Evolutionary conservation across 1,140 invertebrate species (phyloP).

Genomic region (Tetragnatha versicolor): DNA sequence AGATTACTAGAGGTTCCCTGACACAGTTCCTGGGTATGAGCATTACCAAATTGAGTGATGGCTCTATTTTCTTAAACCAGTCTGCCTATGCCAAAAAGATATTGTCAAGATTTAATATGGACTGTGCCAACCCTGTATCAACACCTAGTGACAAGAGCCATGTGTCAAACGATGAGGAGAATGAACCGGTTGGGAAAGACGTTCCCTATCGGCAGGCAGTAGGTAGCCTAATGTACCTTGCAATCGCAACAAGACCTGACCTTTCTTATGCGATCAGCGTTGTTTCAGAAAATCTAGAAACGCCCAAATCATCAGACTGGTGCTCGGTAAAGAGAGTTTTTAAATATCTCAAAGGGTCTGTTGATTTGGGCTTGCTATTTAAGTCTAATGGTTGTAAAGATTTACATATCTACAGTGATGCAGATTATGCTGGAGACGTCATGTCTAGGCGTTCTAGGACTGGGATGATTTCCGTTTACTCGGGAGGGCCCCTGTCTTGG

Average conservation of each 20-base stretch:
- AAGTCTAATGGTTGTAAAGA: background rate
- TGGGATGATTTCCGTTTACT: slow-evolving; percentile 18
- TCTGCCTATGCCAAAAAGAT: slow-evolving; percentile 23
- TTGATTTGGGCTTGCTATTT: slow-evolving; percentile 38
- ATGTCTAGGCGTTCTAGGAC: slow-evolving; percentile 26
- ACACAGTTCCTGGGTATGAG: slow-evolving; percentile 42
- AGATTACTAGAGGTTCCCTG: slow-evolving; percentile 20
- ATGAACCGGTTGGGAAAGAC: background rate
- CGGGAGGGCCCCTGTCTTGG: slow-evolving; percentile 19
- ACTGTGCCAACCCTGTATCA: slow-evolving; percentile 32
- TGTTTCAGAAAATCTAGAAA: slow-evolving; percentile 7
- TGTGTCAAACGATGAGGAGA: background rate
- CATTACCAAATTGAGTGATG: slow-evolving; percentile 15
- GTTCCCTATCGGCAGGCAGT: slow-evolving; percentile 42
- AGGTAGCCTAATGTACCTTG: slow-evolving; percentile 64
- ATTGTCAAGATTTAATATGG: slow-evolving; percentile 51
- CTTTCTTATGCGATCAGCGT: slow-evolving; percentile 64
- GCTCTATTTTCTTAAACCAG: slow-evolving; percentile 41
- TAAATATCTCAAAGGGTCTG: slow-evolving; percentile 65
- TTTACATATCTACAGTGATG: slow-evolving; percentile 59
- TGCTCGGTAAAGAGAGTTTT: slow-evolving; percentile 64
- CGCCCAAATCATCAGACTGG: slow-evolving; percentile 56
- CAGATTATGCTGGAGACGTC: slow-evolving; percentile 45
- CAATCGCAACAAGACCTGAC: slow-evolving; percentile 65
- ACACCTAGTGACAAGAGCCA: slow-evolving; percentile 34